Evolutionary conservation across 1,140 invertebrate genomes (phyloP).

Genomic region (Drosophila kohkoa): DNA sequence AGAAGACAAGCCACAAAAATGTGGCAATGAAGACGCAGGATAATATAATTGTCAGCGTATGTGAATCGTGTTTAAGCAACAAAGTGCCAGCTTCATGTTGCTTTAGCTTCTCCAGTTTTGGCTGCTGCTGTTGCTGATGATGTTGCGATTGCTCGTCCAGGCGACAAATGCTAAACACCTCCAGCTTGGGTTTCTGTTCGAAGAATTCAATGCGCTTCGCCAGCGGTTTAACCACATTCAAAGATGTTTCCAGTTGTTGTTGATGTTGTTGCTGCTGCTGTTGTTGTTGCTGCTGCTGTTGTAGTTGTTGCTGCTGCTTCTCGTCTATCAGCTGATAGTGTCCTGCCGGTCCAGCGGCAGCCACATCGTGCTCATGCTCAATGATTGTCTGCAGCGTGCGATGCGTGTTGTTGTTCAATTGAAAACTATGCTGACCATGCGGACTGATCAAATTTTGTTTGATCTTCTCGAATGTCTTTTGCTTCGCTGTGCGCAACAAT

Average conservation of each 20-base stretch:
- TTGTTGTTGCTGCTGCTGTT: conserved; percentile 16
- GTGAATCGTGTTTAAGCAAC: conserved; percentile 77
- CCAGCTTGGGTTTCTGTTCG: conserved; percentile 70
- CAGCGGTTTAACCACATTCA: conserved; percentile 25
- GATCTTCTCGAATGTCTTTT: conserved; percentile 81
- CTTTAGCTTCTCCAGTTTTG: conserved; percentile 55
- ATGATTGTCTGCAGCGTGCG: conserved; percentile 74
- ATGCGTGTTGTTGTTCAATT: conserved; percentile 58
- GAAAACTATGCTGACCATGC: conserved; percentile 74
- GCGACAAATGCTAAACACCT: conserved; percentile 79
- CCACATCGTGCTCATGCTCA: conserved; percentile 80
- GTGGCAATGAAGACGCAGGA: conserved; percentile 89
- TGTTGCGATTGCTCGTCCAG: conserved; percentile 47
- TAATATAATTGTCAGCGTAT: conserved; percentile 87
- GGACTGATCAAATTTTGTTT: conserved; percentile 72
- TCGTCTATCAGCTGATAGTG: conserved; percentile 81
- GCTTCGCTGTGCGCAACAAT: conserved; percentile 74
- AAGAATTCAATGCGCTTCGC: conserved; percentile 84
- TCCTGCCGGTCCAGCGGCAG: conserved; percentile 70
- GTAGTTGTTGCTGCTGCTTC: conserved; percentile 51
- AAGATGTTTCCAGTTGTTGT: conserved; percentile 32
- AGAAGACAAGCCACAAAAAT: conserved; percentile 89
- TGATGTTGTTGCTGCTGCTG: conserved; percentile 25
- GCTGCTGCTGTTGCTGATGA: neutral
- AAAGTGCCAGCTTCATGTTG: conserved; percentile 65